Base-by-base conservation (phyloP, 1,140 invertebrate genomes). In the Hirudo medicinalis region DNA sequence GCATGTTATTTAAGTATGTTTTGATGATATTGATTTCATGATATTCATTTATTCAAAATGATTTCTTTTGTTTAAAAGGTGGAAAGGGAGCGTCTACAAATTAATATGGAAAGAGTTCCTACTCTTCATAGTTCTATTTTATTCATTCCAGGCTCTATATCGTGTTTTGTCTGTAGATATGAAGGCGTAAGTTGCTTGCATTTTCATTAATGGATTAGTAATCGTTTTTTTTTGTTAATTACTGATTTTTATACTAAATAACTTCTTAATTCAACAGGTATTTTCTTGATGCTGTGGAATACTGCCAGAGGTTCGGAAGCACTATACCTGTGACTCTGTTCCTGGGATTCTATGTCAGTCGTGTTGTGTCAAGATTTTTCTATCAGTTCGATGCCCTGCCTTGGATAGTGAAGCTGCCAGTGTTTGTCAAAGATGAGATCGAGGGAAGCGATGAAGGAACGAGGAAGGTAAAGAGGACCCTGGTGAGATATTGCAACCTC, bases 331-430 rank as follows among this genome's bases (percentile, higher is more conserved):
- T 71, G n/a, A 66, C 40, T 57, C 22, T 71, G 25, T 27, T 71
- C 25, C 54, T 71, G 13, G 25, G 53, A 22, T 71, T 71, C 54
- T 71, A 71, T 22, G 70, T 71, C 20, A 36, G 54, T 36, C 54
- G 32, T 13, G 70, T 71, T 9, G 36, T 71, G 19, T 20, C 17
- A 9, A 40, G 70, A 20, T 71, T 57, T 19, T 63, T 20, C 6
- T 6, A 22, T 11, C 54, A 71, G 19, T 60, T 71, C 55, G 43
- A 71, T 17, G 22, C 70, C 40, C 82, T 94, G 73, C 91, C 91
- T 22, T 92, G 91, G 90, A 91, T 91, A 0, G 91, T 93, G 80
- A 91, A 90, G 70, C 82, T 92, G 71, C 90, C 90, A 17, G 89
- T 92, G 2, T 91, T 89, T 80, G 89, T 91, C 32, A 89, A 88